Evolutionary conservation across 2,888 invertebrate species (phyloP).

Genomic region (Calameuta idolon): DNA sequence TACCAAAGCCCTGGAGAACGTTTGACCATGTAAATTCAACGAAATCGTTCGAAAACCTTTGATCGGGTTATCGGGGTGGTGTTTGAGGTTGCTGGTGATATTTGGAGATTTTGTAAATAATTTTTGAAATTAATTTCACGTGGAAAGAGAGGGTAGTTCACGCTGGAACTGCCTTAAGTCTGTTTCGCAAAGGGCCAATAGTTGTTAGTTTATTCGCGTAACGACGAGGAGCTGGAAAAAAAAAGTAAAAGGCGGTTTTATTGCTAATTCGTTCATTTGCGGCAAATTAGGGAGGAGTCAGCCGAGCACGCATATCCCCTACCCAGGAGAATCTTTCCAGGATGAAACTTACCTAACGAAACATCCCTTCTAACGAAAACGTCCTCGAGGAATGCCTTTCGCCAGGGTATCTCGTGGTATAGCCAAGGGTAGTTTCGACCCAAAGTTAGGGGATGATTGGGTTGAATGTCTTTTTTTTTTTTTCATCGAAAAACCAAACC

Average conservation of each 20-base stretch:
- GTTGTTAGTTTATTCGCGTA: slow-evolving; percentile 1
- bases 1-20: not conserved
- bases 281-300: slow-evolving; percentile 12
- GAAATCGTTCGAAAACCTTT: not conserved
- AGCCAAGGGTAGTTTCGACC: not conserved
- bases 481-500: not conserved
- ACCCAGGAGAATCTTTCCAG: slow-evolving; percentile 15
- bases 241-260: slow-evolving; percentile 10
- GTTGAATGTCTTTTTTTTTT: not conserved
- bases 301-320: slow-evolving; percentile 18
- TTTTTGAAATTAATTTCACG: not conserved
- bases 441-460: not conserved
- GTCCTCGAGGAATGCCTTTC: not conserved
- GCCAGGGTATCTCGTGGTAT: not conserved
- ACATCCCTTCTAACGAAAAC: not conserved
- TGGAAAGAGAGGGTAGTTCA: not conserved
- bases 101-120: not conserved
- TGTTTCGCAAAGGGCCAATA: not conserved
- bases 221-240: not conserved
- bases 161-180: not conserved
- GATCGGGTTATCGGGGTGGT: not conserved
- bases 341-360: not conserved
- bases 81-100: not conserved
- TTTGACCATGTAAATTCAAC: not conserved
- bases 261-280: slow-evolving; percentile 22